These are phyloP conservation scores for Osmoderma eremita DNA, from an alignment of 2,888 invertebrate genomes.

Conservation along the genomic window DNA sequence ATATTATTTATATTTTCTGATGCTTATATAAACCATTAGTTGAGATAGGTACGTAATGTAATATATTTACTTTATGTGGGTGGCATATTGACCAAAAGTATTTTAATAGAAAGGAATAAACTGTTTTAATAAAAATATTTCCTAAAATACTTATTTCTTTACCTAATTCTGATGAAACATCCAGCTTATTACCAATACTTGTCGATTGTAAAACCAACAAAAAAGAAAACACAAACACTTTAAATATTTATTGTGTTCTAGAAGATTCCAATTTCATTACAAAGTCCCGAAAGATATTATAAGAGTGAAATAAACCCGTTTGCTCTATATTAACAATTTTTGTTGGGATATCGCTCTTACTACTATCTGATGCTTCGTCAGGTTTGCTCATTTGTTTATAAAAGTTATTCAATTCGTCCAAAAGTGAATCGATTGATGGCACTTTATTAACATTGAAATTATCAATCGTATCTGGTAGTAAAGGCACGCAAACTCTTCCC, in stretches of 20 bases:
- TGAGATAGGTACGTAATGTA: slow-evolving; percentile 10
- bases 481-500: slow-evolving; percentile 7
- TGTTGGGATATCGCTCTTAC: too few species aligned
- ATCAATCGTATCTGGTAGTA: not conserved
- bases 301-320: not conserved
- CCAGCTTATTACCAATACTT: too few species aligned
- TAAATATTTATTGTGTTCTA: not conserved
- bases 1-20: slow-evolving; percentile 49
- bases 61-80: slow-evolving; percentile 44
- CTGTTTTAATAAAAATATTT: slow-evolving; percentile 26
- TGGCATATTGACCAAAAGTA: slow-evolving; percentile 48
- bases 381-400: not conserved
- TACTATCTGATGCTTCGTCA: not conserved
- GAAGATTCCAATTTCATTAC: too few species aligned
- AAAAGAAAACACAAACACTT: not conserved
- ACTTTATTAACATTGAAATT: slow-evolving; percentile 3
- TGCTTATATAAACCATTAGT: slow-evolving; percentile 49
- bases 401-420: slow-evolving; percentile 14
- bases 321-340: not conserved
- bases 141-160: too few species aligned
- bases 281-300: not conserved
- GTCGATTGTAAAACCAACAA: too few species aligned
- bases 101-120: slow-evolving; percentile 48
- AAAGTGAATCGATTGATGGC: not conserved
- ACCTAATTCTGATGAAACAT: too few species aligned